Evolutionary conservation across 2,797 vertebrate genomes (phyloP).

Genomic region (Leuciscus waleckii): DNA sequence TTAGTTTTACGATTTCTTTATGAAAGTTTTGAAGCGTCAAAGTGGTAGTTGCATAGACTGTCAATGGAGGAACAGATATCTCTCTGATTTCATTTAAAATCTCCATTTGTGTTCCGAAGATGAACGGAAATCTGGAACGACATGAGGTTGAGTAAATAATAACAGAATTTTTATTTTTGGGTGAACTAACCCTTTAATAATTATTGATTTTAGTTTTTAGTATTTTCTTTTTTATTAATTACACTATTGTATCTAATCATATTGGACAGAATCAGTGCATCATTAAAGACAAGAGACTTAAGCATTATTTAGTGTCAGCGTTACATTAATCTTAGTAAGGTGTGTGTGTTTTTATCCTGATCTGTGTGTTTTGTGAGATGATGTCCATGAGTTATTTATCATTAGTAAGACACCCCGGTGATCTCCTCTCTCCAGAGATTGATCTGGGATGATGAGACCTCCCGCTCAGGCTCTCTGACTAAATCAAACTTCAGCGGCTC

Average conservation of each 20-base stretch:
- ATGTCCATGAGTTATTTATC: conserved; percentile 36
- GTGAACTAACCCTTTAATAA: too few relatives aligned
- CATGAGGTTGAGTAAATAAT: neutral
- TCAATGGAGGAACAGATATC: neutral
- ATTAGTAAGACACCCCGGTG: conserved; percentile 24
- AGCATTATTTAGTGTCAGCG: neutral
- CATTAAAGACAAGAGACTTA: neutral
- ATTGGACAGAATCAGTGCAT: neutral
- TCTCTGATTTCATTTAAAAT: neutral
- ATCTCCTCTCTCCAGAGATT: conserved; percentile 44
- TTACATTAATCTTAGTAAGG: neutral
- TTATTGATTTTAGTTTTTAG: neutral
- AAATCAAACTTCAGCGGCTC: conserved; percentile 61
- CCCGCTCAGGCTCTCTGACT: conserved; percentile 53
- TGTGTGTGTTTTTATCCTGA: neutral
- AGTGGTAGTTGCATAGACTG: neutral
- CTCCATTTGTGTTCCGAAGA: neutral
- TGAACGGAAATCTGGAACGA: neutral
- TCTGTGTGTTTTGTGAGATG: conserved; percentile 16
- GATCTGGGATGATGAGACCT: conserved; percentile 67
- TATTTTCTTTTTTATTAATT: neutral
- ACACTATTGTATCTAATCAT: neutral
- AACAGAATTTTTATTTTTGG: neutral
- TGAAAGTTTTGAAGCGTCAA: neutral
- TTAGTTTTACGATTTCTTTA: neutral